Base-by-base conservation (phyloP, 1,140 invertebrate genomes). In the Aethina tumida region DNA sequence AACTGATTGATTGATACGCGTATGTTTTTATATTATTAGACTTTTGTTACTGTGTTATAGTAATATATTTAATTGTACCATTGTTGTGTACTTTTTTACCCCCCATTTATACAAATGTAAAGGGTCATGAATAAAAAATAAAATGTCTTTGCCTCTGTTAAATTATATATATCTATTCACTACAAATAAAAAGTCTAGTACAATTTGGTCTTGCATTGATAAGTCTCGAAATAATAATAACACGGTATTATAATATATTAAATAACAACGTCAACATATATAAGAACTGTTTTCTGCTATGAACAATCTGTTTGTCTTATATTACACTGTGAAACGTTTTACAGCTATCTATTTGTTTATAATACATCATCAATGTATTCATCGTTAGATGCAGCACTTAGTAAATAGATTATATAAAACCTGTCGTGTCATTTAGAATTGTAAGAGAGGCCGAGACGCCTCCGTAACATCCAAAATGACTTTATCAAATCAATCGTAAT, bases 221-320 rank as follows among this genome's bases (percentile, higher is more conserved):
- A 24, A 39, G 28, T 41, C 26, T 35, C 16, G 30, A 39, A 33
- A 35, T 27, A 27, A 39, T 40, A 33, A 34, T 39, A 43, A 45
- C 43, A 41, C 5, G 16, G 27, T 22, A 25, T 32, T 31, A 20
- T 30, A 29, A 15, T 19, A 28, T 32, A 28, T 35, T 45, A 21
- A 29, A 22, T 44, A 45, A 45, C 43, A 45, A 45, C 36, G 13
- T 40, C 38, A 41, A 44, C 31, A 41, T 40, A 45, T 38, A 32
- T 34, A 34, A n/a, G 17, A 21, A 34, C 13, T 21, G 32, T 22
- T 34, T 19, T 34, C n/a, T 9, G 9, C 10, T 34, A 34, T 34
- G 12, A 19, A 37, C 34, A 30, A 39, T 33, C 29, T 38, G 19
- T 17, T 25, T 15, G 25, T 17, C 18, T 20, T 39, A 29, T 42